These are phyloP conservation scores for Venturia canescens DNA, from an alignment of 1,140 invertebrate genomes.

Conservation along the genomic window DNA sequence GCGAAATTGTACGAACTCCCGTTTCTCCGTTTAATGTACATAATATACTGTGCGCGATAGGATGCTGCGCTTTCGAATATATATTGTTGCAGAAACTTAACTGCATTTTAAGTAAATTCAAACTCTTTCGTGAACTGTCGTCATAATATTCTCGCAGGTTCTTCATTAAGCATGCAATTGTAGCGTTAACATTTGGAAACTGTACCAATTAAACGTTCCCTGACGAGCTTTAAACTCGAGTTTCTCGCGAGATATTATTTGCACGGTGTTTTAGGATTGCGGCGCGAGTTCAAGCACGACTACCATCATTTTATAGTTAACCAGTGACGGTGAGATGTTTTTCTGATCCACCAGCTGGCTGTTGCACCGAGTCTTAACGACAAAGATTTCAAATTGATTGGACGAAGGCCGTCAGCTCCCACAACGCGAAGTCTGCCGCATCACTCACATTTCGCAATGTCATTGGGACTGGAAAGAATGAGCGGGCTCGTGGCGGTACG, in stretches of 20 bases:
- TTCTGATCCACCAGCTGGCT: constrained; percentile 53
- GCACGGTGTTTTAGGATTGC: no score
- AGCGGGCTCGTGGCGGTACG: not conserved
- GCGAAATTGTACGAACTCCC: not conserved
- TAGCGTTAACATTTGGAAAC: no score
- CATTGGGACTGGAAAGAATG: constrained; percentile 53
- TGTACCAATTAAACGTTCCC: no score
- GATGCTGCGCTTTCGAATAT: no score
- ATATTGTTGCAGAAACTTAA: no score
- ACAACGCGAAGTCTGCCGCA: constrained; percentile 31
- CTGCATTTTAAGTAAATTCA: no score
- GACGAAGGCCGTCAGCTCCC: constrained; percentile 45
- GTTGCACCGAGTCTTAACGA: constrained; percentile 55
- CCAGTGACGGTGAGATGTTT: not conserved
- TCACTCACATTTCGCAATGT: constrained; percentile 58
- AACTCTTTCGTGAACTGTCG: no score
- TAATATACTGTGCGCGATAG: not conserved
- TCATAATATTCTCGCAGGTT: no score
- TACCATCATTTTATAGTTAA: constrained; percentile 25
- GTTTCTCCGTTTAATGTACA: constrained; percentile 1
- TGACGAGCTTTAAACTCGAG: no score
- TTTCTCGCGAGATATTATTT: no score
- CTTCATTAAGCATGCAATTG: no score
- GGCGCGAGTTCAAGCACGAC: not conserved
- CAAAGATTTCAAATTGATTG: constrained; percentile 57